Conservation (phyloP, 2,797 vertebrate genomes). For the Falco rusticolus region DNA sequence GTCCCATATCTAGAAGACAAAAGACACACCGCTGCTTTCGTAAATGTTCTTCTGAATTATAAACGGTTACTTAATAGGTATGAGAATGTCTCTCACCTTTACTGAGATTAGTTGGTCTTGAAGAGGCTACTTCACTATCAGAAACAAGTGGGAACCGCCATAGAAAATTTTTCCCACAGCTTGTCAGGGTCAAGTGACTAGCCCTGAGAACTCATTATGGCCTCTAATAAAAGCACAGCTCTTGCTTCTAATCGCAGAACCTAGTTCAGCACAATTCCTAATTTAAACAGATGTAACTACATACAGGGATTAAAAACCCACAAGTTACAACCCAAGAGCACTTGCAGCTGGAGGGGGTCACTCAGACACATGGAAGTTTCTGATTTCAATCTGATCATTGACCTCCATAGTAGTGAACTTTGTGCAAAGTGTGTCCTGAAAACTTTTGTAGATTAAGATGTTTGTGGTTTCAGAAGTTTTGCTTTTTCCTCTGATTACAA, state of each 20-base stretch:
- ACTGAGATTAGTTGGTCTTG: slow-evolving; percentile 5
- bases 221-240: slow-evolving; percentile 40
- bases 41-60: slow-evolving; percentile 20
- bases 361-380: not conserved
- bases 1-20: not conserved
- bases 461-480: not conserved
- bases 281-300: slow-evolving; percentile 46
- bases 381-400: slow-evolving; percentile 11
- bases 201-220: slow-evolving; percentile 29
- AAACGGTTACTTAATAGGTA: slow-evolving; percentile 24
- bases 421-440: not conserved
- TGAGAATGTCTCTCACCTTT: slow-evolving; percentile 18
- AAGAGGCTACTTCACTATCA: slow-evolving; percentile 37
- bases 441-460: not conserved
- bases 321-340: not conserved
- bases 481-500: not conserved
- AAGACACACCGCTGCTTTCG: not conserved
- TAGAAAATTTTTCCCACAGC: slow-evolving; percentile 33
- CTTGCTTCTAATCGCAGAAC: slow-evolving; percentile 21
- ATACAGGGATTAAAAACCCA: not conserved
- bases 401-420: not conserved
- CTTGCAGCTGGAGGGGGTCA: not conserved
- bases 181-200: slow-evolving; percentile 24
- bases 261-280: slow-evolving; percentile 7
- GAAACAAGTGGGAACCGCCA: slow-evolving; percentile 49